A percentile compares a stretch with the other conserved stretches of the same genome.
Conservation (phyloP, 2,113 vertebrate genomes). For the Oncorhynchus kisutch region DNA sequence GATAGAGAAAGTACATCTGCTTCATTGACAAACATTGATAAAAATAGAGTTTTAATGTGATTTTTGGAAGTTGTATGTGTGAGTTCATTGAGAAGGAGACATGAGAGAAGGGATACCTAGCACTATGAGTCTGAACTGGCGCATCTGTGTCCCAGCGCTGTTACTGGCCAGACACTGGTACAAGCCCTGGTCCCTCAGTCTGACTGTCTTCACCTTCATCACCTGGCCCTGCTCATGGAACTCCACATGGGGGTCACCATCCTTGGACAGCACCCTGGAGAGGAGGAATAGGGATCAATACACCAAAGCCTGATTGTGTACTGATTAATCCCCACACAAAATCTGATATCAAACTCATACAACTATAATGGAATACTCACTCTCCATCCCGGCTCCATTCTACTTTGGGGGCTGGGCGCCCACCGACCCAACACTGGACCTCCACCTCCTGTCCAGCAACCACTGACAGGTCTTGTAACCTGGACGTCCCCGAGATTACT, state of each 20-base stretch:
- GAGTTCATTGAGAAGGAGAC: neutral
- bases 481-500: constrained; percentile 71
- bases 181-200: constrained; percentile 76
- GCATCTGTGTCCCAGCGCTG: constrained; percentile 80
- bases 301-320: neutral
- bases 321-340: neutral
- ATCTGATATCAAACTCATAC: neutral
- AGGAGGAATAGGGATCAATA: neutral
- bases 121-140: constrained; percentile 78
- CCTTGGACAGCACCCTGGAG: constrained; percentile 72
- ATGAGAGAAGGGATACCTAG: constrained; percentile 63
- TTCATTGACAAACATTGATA: neutral
- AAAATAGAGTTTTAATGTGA: neutral
- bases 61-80: neutral
- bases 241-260: constrained; percentile 71
- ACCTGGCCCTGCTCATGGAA: constrained; percentile 77
- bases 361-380: constrained; percentile 68
- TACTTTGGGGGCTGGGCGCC: constrained; percentile 76
- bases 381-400: constrained; percentile 86
- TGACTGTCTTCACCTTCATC: constrained; percentile 72
- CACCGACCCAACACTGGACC: constrained; percentile 75
- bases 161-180: constrained; percentile 86
- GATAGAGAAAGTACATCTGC: no score
- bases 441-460: constrained; percentile 72
- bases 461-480: constrained; percentile 75